Conservation (phyloP, 35 echinoderm and acorn worm genomes). For the Heliocidaris tuberculata region DNA sequence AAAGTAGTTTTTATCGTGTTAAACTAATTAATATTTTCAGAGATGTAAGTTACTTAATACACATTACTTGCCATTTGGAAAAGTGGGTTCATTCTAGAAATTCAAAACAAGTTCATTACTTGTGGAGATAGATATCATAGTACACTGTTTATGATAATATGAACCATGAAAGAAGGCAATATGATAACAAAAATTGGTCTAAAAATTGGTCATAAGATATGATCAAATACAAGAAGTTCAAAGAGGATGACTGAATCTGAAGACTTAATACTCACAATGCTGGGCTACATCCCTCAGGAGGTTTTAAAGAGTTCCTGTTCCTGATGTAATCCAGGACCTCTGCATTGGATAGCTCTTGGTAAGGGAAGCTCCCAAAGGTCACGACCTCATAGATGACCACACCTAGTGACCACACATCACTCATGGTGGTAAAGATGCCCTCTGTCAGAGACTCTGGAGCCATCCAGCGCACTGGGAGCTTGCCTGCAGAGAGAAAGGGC, state of each 20-base stretch:
- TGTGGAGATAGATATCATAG: too few species aligned
- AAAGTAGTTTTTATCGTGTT: too few species aligned
- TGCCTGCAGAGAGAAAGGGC: slow-evolving; percentile 55
- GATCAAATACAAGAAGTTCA: too few species aligned
- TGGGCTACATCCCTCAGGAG: slow-evolving; percentile 69
- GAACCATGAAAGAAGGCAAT: too few species aligned
- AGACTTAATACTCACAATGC: slow-evolving; percentile 66
- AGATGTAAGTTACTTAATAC: too few species aligned
- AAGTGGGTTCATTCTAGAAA: too few species aligned
- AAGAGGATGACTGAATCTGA: background rate
- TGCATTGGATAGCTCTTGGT: slow-evolving; percentile 76
- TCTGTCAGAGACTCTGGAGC: slow-evolving; percentile 87
- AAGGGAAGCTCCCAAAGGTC: slow-evolving; percentile 88
- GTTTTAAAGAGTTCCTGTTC: slow-evolving; percentile 67
- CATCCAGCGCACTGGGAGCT: slow-evolving; percentile 89
- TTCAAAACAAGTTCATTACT: too few species aligned
- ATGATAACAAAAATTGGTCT: too few species aligned
- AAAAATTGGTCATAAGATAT: too few species aligned
- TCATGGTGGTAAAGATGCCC: slow-evolving; percentile 87
- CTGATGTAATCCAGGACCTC: slow-evolving; percentile 82
- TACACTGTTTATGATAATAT: too few species aligned
- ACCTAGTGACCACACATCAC: slow-evolving; percentile 82
- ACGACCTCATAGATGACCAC: slow-evolving; percentile 87
- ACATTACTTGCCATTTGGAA: too few species aligned
- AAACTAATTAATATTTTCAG: too few species aligned